phyloP scores from a whole-genome alignment of 2,797 vertebrate genomes.

The Buceros bicornis region DNA sequence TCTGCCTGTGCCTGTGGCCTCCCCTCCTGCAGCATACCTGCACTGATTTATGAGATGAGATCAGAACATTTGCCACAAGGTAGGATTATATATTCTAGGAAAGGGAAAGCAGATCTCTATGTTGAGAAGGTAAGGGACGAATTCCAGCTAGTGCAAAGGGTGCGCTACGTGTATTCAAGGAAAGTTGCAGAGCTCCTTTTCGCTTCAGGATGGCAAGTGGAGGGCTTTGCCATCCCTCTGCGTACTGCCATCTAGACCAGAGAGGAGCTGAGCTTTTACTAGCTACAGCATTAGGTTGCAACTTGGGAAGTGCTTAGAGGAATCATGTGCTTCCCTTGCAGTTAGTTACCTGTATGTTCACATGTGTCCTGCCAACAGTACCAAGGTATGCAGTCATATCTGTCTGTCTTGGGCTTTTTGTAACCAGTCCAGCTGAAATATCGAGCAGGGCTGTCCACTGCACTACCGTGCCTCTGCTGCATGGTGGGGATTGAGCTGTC shows the following conservation, averaged over 20 bases:
- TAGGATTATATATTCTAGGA: conserved; percentile 56
- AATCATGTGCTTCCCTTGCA: neutral
- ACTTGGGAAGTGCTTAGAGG: neutral
- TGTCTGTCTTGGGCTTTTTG: neutral
- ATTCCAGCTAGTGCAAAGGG: conserved; percentile 52
- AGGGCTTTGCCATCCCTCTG: neutral
- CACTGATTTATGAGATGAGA: conserved; percentile 60
- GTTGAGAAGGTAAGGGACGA: neutral
- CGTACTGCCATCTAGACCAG: neutral
- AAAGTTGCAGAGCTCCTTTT: neutral
- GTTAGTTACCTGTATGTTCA: neutral
- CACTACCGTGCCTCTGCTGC: neutral
- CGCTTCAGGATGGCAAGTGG: neutral
- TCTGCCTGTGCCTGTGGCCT: conserved; percentile 53
- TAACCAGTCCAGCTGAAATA: neutral
- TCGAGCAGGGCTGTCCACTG: neutral
- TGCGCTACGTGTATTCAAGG: neutral
- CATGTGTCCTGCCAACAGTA: neutral
- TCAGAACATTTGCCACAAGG: conserved; percentile 48
- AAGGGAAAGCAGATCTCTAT: neutral
- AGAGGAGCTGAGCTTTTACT: neutral
- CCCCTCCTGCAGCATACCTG: conserved; percentile 30
- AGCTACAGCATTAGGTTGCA: neutral
- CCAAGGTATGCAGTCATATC: neutral
- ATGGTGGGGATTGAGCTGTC: neutral